Evolutionary conservation across 2,797 vertebrate genomes (phyloP).

Genomic region (Carapus acus): DNA sequence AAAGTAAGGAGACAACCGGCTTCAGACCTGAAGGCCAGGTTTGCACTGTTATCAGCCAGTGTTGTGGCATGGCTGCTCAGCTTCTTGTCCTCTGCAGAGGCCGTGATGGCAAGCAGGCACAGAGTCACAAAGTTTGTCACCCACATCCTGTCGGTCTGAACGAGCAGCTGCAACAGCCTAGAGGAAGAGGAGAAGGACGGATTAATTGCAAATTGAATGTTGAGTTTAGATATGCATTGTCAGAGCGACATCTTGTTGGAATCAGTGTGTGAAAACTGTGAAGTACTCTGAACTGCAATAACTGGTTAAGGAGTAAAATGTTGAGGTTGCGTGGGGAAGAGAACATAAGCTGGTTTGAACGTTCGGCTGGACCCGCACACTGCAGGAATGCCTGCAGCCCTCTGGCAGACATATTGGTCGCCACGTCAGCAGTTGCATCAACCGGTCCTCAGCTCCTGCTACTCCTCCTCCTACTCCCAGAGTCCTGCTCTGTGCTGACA

Average conservation of each 20-base stretch:
- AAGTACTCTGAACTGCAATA: neutral
- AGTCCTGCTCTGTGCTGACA: conserved; percentile 20
- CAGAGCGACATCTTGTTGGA: too few species aligned
- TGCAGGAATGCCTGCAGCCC: conserved; percentile 22
- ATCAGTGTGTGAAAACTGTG: neutral
- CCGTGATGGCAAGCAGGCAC: conserved; percentile 66
- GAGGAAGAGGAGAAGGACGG: conserved; percentile 16
- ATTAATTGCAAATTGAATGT: too few species aligned
- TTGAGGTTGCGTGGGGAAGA: conserved; percentile 6
- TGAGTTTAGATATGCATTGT: too few species aligned
- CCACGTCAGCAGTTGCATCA: conserved; percentile 66
- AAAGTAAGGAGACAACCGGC: neutral
- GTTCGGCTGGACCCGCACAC: conserved; percentile 32
- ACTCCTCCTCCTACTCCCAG: conserved; percentile 26
- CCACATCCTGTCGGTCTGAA: conserved; percentile 78
- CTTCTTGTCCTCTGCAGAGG: conserved; percentile 71
- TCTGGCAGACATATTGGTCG: conserved; percentile 46
- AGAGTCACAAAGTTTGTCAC: conserved; percentile 63
- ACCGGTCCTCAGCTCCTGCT: conserved; percentile 17
- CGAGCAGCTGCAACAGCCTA: conserved; percentile 55
- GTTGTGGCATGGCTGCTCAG: conserved; percentile 81
- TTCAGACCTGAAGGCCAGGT: conserved; percentile 81
- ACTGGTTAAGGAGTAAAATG: neutral
- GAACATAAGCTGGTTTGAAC: neutral
- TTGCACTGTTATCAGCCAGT: conserved; percentile 83